A percentile compares a stretch with the other conserved stretches of the same genome.
phyloP scores from a whole-genome alignment of 2,113 vertebrate species.

The Equus quagga region DNA sequence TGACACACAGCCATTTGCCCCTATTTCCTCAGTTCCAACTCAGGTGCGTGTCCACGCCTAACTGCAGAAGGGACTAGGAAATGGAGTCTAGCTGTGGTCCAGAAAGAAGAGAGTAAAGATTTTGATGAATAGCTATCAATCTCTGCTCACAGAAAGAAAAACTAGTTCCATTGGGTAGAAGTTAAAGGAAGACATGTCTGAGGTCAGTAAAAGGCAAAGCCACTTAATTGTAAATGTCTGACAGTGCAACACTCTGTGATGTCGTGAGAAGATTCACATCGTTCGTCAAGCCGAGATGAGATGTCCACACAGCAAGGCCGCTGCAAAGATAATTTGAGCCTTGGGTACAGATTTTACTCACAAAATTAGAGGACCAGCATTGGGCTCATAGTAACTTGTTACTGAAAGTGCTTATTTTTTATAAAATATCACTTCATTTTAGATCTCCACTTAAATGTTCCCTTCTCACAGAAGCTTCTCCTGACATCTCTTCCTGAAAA shows the following conservation, averaged over 20 bases:
- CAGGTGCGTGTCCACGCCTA: neutral
- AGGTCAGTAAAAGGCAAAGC: neutral
- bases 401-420: neutral
- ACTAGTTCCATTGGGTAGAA: neutral
- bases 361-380: neutral
- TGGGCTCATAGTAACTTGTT: neutral
- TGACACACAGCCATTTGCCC: too few species aligned
- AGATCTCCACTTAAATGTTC: neutral
- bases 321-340: neutral
- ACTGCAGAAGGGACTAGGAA: neutral
- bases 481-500: neutral
- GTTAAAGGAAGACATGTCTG: neutral
- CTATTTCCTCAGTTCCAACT: neutral
- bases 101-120: neutral
- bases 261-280: neutral
- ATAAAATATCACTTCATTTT: neutral
- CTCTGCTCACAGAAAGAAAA: neutral
- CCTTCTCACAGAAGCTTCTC: neutral
- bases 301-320: accelerated
- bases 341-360: neutral
- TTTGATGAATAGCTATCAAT: neutral
- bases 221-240: neutral
- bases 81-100: neutral
- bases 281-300: neutral
- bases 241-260: neutral